Evolutionary conservation across 2,888 invertebrate species (phyloP), one percentile per base, ranked within the genome.

Genomic region (Pammene aurita): DNA sequence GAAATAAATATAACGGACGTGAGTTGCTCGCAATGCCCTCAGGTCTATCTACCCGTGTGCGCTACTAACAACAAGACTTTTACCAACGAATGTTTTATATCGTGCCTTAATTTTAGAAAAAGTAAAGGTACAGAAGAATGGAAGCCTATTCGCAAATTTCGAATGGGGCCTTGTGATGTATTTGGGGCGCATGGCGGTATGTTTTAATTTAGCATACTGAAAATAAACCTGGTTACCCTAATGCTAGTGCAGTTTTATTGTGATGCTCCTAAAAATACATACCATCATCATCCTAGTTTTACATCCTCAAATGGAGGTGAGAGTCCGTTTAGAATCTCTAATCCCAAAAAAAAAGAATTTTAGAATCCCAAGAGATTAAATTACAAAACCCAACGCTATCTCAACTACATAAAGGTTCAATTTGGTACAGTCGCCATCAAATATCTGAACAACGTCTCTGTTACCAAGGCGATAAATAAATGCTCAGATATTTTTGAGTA

Each of bases 181-280:
- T 62, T 62, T 62, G 62, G 50, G 9, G 50, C 16, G 5, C 0
- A 0, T 1, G 5, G 0, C 18, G 35, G 1, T 16, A 18, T 63
- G 55, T 70, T 75, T 68, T 71, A 72, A 72, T 44, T 34, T 26
- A 16, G 16, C 26, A 1, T 52, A 34, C 0, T 34, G 34, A n/a
- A n/a, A 34, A 54, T 54, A 54, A 54, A 54, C 26, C 2, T 10
- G 48, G 5, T 38, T 38, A 1, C 26, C 26, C 26, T 26, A 38
- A 38, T 38, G 7, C 7, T 38, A 9, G 38, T 9, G 13, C 11
- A 7, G 42, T 42, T 42, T 42, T 42, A 42, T 42, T 9, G 9
- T 9, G 9, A 38, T 9, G 38, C 4, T 38, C 7, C 7, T 38
- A 9, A 38, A 0, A 38, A 38, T 26, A 26, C 26, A 26, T 26